Evolutionary conservation across 2,797 vertebrate genomes (phyloP).

Genomic region (Neosilurus mollespiculum): DNA sequence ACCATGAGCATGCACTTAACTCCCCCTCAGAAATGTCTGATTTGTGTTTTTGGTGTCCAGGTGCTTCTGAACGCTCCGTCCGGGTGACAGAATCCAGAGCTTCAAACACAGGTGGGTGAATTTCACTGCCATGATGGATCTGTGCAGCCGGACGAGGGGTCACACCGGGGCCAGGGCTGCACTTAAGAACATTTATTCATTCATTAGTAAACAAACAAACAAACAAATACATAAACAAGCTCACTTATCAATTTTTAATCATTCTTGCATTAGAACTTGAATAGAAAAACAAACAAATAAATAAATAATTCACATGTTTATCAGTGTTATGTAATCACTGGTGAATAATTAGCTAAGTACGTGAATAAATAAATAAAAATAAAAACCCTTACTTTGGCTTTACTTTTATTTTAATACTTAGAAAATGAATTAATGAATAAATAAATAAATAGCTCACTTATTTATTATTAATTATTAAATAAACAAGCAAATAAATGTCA

Average conservation of each 20-base stretch:
- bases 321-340: too few relatives aligned
- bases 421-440: too few relatives aligned
- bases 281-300: too few relatives aligned
- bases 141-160: slow-evolving; percentile 46
- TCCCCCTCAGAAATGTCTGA: slow-evolving; percentile 48
- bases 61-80: slow-evolving; percentile 59
- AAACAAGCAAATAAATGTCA: too few relatives aligned
- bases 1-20: slow-evolving; percentile 32
- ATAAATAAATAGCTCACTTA: too few relatives aligned
- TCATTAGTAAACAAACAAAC: neutral
- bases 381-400: too few relatives aligned
- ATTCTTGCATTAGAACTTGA: too few relatives aligned
- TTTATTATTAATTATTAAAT: too few relatives aligned
- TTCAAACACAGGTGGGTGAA: slow-evolving; percentile 49
- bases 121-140: slow-evolving; percentile 63
- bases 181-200: neutral
- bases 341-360: too few relatives aligned
- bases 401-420: too few relatives aligned
- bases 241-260: neutral
- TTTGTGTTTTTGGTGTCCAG: slow-evolving; percentile 70
- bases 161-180: slow-evolving; percentile 39
- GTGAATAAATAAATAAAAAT: too few relatives aligned
- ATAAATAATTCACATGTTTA: too few relatives aligned
- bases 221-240: neutral
- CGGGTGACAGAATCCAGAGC: slow-evolving; percentile 51